A percentile compares a stretch with the other conserved stretches of the same genome.
Evolutionary conservation across 2,113 vertebrate genomes (phyloP).

Genomic region (Apus apus): DNA sequence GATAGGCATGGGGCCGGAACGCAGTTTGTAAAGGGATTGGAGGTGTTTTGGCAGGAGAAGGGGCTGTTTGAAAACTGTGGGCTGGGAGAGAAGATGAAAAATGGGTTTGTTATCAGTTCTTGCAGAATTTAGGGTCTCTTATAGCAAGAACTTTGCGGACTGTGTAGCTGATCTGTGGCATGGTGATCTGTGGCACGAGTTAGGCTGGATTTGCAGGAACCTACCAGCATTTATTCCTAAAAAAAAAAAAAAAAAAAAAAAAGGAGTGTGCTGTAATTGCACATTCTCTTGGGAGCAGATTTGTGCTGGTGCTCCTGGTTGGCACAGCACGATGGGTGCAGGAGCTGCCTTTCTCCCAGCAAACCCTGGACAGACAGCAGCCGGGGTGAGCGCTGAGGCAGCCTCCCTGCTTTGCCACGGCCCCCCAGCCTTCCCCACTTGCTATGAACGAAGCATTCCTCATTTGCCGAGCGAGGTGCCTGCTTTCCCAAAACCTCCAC

Average conservation of each 20-base stretch:
- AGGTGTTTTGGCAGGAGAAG: neutral
- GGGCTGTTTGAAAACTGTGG: rapidly evolving
- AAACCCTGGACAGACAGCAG: neutral
- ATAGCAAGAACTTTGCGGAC: rapidly evolving
- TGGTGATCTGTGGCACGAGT: neutral
- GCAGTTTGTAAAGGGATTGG: neutral
- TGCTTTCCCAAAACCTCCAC: neutral
- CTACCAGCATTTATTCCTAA: neutral
- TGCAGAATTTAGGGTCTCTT: neutral
- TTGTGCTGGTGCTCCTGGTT: neutral
- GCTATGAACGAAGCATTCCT: neutral
- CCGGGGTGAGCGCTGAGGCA: rapidly evolving
- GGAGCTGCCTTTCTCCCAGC: neutral
- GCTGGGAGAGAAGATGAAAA: neutral
- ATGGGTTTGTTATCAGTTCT: rapidly evolving
- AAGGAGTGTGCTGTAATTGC: neutral
- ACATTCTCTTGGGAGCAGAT: no score
- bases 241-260: neutral
- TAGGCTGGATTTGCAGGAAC: neutral
- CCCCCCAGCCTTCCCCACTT: neutral
- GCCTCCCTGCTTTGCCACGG: rapidly evolving
- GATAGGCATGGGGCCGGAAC: rapidly evolving
- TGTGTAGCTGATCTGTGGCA: rapidly evolving
- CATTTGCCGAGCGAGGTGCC: rapidly evolving
- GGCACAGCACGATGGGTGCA: rapidly evolving